Percentiles rank a stretch among this genome's conserved stretches.
Evolutionary conservation across 1,140 invertebrate species (phyloP).

Genomic region (Pseudomyrmex gracilis): DNA sequence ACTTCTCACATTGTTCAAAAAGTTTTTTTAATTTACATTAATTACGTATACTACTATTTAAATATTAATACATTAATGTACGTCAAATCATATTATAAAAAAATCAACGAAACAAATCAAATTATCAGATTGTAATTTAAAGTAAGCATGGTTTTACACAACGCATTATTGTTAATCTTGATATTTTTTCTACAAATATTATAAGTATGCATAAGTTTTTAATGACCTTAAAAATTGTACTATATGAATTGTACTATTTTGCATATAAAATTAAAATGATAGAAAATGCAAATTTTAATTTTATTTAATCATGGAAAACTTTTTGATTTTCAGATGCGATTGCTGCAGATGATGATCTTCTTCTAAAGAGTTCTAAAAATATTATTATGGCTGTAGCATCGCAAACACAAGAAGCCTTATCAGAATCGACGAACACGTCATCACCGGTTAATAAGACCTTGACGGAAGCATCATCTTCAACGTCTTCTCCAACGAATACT

Average conservation of each 20-base stretch:
- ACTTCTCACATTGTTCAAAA: not conserved
- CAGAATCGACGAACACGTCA: not conserved
- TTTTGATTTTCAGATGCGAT: conserved; percentile 64
- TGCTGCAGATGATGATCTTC: conserved; percentile 38
- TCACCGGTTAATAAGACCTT: not conserved
- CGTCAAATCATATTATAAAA: not conserved
- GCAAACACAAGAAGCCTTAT: not conserved
- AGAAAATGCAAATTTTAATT: conserved; percentile 5
- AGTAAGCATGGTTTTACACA: not conserved
- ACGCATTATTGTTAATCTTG: not conserved
- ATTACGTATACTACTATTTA: too few species aligned
- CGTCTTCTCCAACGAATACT: not conserved
- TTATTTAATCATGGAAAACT: not conserved
- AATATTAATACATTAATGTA: too few species aligned
- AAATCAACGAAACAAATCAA: too few species aligned
- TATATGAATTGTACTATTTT: not conserved
- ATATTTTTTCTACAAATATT: not conserved
- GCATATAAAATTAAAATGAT: not conserved
- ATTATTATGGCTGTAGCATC: not conserved
- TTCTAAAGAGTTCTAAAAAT: not conserved
- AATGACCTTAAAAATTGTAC: conserved; percentile 25
- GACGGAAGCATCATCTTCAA: conserved; percentile 6
- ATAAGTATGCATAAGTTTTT: not conserved
- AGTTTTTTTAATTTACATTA: too few species aligned
- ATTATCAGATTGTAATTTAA: not conserved